These are phyloP conservation scores for Aspidapion aeneum DNA, from an alignment of 2,888 invertebrate genomes.

Conservation along the genomic window DNA sequence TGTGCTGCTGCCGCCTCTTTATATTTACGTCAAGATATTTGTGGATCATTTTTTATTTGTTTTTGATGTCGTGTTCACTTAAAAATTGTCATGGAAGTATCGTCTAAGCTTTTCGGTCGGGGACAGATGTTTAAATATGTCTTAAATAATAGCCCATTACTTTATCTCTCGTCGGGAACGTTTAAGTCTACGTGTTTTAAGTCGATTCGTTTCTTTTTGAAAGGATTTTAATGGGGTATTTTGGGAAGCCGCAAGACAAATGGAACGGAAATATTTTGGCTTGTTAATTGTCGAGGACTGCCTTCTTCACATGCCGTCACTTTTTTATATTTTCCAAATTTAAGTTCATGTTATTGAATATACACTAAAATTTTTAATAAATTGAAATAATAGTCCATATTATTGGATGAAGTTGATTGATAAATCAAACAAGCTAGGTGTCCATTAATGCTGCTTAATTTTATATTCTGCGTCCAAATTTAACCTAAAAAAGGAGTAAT, in stretches of 20 bases:
- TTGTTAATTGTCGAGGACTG: neutral
- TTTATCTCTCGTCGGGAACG: constrained; percentile 27
- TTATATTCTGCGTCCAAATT: no score
- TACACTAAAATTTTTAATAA: no score
- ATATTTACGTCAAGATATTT: constrained; percentile 39
- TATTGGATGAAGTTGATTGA: no score
- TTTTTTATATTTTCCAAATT: neutral
- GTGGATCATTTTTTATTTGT: constrained; percentile 40
- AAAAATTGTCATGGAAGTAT: constrained; percentile 39
- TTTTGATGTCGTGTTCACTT: constrained; percentile 34
- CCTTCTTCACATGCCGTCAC: neutral
- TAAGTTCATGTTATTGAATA: no score
- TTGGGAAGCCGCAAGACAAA: neutral
- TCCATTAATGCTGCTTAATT: no score
- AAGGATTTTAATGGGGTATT: constrained; percentile 1
- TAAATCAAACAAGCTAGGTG: no score
- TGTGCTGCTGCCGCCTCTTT: constrained; percentile 30
- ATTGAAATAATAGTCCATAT: no score
- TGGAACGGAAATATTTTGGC: constrained; percentile 1
- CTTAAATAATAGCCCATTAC: constrained; percentile 36
- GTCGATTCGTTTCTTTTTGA: neutral
- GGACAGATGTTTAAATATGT: constrained; percentile 36
- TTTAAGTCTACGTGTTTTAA: constrained; percentile 14
- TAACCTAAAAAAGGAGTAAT: no score
- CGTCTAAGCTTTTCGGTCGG: constrained; percentile 28